Base-by-base conservation (phyloP, 1,140 invertebrate species). In the Apis florea region DNA sequence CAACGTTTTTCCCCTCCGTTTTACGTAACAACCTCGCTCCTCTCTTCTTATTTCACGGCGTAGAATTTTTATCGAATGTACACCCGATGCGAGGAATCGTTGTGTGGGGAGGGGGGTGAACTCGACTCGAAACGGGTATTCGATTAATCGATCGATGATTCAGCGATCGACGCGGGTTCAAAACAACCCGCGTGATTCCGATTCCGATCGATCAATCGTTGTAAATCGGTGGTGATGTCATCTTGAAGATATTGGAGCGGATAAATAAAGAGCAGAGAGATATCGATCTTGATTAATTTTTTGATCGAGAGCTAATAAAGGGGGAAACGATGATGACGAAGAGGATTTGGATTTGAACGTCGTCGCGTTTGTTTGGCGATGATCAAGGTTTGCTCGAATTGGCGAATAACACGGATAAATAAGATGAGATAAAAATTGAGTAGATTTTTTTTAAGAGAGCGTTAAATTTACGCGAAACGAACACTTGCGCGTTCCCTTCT, bases 141-240 rank as follows among this genome's bases (percentile, higher is more conserved):
- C 15, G 84, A 86, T 85, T 71, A 85, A 86, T 83, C 71, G 64
- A 21, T 59, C 75, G 63, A 51, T 86, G 78, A 85, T 82, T 85
- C 83, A 86, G 78, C 78, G 59, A 61, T 64, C 76, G 17, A 24
- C 15, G 17, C 53, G 15, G 77, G 24, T n/a, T 40, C 76, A 67
- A 81, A 75, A 76, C 72, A 64, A 80, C 83, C 71, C 2, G 31
- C 2, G n/a, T 49, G 69, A 12, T 26, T 31, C 31, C 6, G n/a
- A 63, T 17, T 51, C 26, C 67, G 68, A 11, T 53, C 47, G 68
- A 69, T 26, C 49, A 24, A 19, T 70, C n/a, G 68, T 24, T 69
- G 68, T 26, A 26, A 56, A 54, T 53, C 59, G 19, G 17, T 10
- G 21, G 31, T 51, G 54, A 70, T 49, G 17, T 78, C 40, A 49